Percentiles rank a stretch among this genome's conserved stretches.
These are phyloP conservation scores for Phenganax marumi DNA, from an alignment of 92 coral and sea anemone species.

Conservation along the genomic window DNA sequence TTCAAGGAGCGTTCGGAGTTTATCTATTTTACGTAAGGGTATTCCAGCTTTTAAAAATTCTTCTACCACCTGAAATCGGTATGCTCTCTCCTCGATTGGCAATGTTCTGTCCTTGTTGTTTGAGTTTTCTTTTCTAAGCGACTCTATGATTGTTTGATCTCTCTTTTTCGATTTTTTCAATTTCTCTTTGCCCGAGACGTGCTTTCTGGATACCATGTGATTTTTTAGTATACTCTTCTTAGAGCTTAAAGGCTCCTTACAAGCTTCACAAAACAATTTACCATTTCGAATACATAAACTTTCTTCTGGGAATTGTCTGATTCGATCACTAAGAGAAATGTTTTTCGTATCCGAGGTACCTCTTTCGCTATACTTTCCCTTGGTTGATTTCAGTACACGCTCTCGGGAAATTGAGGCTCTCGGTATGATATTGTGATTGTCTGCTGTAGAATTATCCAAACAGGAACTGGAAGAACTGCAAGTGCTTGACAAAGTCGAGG, in stretches of 20 bases:
- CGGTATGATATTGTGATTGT: neutral
- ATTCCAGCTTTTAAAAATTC: constrained; percentile 58
- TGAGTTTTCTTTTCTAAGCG: constrained; percentile 55
- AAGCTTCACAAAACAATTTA: constrained; percentile 41
- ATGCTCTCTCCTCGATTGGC: constrained; percentile 52
- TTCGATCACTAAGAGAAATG: neutral
- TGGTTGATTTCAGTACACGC: no score
- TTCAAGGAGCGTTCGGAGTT: constrained; percentile 42
- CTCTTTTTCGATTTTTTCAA: constrained; percentile 44
- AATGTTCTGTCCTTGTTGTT: constrained; percentile 42
- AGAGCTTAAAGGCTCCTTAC: constrained; percentile 39
- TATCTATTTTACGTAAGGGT: constrained; percentile 42
- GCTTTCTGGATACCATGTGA: constrained; percentile 4
- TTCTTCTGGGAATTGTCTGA: neutral
- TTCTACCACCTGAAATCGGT: constrained; percentile 53
- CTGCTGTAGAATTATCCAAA: neutral
- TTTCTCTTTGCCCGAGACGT: neutral
- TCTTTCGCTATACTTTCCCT: neutral
- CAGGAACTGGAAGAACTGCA: neutral
- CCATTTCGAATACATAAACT: constrained; percentile 38
- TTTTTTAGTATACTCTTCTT: constrained; percentile 49
- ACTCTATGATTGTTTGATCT: constrained; percentile 49
- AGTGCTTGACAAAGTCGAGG: neutral
- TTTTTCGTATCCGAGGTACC: neutral
- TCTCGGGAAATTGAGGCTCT: no score